Evolutionary conservation across 2,888 invertebrate species (phyloP), one percentile per base, ranked within the genome.

Genomic region (Hirtodrosophila alboralis): DNA sequence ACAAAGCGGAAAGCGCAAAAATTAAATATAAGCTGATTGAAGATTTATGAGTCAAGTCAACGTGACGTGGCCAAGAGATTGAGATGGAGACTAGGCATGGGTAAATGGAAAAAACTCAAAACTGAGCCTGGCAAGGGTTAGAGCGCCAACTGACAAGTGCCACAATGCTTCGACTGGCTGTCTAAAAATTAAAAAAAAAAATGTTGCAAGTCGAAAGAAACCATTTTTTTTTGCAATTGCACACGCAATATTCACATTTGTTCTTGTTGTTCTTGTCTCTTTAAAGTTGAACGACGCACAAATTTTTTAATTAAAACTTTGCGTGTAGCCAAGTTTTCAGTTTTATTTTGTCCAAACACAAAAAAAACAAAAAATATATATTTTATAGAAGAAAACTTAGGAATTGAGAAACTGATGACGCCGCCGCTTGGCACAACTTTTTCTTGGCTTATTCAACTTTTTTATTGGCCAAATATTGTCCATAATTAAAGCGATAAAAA

Each of bases 291-390:
- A 28, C 49, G 60, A 52, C 54, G 45, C 56, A 52, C 45, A 59
- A 61, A n/a, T n/a, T 64, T 77, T 78, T 74, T 78, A 81, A 81
- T 79, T 81, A 79, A 81, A 79, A 78, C 61, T 79, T 79, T 74
- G 63, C 57, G 43, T 59, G 58, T 52, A n/a, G 14, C 41, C 31
- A 34, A n/a, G 38, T 41, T 48, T 28, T 57, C 30, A 18, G 16
- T 41, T n/a, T n/a, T n/a, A n/a, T n/a, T n/a, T n/a, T 8, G 37
- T 45, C 26, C 44, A 45, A 36, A 61, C 43, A 40, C 13, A 8
- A 16, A 16, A 30, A 41, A 36, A 26, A 21, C 30, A 4, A 5
- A 12, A 10, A 33, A 18, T 1, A 13, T 30, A 34, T 4, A 23
- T 21, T 21, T 21, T 21, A 21, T 23, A 27, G 26, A 26, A 18